Conservation (phyloP, 2,797 vertebrate species). For the Pipistrellus pipistrellus region DNA sequence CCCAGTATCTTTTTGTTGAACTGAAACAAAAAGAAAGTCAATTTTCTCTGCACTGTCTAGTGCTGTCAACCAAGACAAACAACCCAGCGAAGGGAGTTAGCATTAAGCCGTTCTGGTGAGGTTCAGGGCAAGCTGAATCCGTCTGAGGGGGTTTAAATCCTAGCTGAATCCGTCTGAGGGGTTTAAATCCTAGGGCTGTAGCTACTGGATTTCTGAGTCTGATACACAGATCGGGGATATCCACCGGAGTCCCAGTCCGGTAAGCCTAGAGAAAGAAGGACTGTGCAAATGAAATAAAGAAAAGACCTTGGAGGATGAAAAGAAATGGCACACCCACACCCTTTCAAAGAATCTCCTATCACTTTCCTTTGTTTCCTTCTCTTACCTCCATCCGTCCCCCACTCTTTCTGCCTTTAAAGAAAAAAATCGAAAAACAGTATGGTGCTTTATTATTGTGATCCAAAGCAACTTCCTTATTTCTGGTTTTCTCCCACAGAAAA, state of each 20-base stretch:
- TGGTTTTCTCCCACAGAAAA: background rate
- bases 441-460: background rate
- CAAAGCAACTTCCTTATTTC: background rate
- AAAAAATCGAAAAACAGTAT: background rate
- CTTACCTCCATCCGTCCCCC: background rate
- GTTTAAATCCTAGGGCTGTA: background rate
- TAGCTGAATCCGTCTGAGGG: background rate
- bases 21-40: background rate
- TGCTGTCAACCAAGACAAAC: background rate
- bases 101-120: background rate
- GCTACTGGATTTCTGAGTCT: background rate
- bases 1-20: background rate
- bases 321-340: background rate
- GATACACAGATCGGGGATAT: background rate
- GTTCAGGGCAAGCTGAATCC: background rate
- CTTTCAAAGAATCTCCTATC: background rate
- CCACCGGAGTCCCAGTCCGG: background rate
- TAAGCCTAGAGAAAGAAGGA: background rate
- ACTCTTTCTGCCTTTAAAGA: background rate
- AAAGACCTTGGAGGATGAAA: background rate
- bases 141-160: background rate
- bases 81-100: background rate
- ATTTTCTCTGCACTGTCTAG: background rate
- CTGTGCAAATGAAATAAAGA: background rate
- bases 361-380: background rate